Percentiles rank a stretch among this genome's conserved stretches.
These are phyloP conservation scores for Emydura subglobosa DNA, from an alignment of 2,113 vertebrate species.

Conservation along the genomic window DNA sequence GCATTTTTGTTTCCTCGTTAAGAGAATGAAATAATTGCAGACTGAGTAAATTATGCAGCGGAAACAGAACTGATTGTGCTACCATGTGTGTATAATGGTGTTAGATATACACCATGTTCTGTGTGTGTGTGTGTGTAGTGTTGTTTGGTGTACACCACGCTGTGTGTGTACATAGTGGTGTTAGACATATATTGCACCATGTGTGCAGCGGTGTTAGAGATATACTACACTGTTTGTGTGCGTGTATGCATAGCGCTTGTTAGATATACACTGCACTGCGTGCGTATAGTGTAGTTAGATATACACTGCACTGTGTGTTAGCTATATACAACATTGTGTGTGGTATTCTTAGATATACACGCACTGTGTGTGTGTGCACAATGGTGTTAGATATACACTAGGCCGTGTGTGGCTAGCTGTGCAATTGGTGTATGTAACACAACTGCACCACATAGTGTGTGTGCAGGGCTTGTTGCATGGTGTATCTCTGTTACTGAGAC, in stretches of 20 bases:
- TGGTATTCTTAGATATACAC: background rate
- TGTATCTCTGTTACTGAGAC: background rate
- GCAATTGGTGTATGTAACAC: too few species aligned
- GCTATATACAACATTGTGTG: background rate
- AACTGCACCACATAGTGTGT: background rate
- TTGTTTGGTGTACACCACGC: too few species aligned
- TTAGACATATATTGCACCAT: background rate
- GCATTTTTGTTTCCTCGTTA: background rate
- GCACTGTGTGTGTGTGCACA: background rate
- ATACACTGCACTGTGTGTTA: background rate
- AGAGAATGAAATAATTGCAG: background rate
- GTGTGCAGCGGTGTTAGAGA: too few species aligned
- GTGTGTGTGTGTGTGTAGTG: too few species aligned
- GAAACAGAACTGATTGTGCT: background rate
- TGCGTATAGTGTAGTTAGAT: too few species aligned
- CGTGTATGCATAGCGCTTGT: background rate
- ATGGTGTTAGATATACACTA: too few species aligned
- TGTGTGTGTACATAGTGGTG: background rate
- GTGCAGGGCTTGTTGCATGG: background rate
- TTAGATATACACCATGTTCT: too few species aligned
- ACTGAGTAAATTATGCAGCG: background rate
- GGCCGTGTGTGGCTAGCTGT: too few species aligned
- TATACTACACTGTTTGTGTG: too few species aligned
- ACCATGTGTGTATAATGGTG: background rate
- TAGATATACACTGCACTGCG: background rate